Percentiles rank a stretch among this genome's conserved stretches.
Conservation (phyloP, 2,113 vertebrate genomes). For the Eolophus roseicapilla region DNA sequence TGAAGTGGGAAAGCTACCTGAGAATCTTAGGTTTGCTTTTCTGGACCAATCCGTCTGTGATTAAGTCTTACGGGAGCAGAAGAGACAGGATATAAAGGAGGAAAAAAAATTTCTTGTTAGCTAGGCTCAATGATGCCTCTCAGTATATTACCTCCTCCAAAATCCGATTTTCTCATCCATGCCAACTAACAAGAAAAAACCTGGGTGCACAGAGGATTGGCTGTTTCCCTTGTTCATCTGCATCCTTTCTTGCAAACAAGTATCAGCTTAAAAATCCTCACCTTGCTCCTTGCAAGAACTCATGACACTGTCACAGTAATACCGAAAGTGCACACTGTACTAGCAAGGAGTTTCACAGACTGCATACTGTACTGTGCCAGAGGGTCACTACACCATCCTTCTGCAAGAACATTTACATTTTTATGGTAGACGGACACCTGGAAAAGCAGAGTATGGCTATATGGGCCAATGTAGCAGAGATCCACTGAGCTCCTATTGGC, state of each 20-base stretch:
- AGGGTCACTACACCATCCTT: background rate
- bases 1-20: background rate
- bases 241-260: background rate
- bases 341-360: background rate
- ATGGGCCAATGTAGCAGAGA: background rate
- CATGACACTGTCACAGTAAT: background rate
- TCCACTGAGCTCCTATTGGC: background rate
- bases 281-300: background rate
- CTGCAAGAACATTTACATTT: background rate
- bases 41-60: background rate
- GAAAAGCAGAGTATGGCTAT: background rate
- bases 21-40: background rate
- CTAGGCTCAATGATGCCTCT: background rate
- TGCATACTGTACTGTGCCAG: background rate
- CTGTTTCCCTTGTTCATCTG: background rate
- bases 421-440: background rate
- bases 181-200: background rate
- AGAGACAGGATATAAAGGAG: background rate
- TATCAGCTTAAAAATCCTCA: background rate
- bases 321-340: background rate
- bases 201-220: background rate
- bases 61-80: background rate
- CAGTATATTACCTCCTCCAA: background rate
- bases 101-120: background rate
- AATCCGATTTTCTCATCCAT: background rate